Conservation (phyloP, 1,140 invertebrate genomes). For the Ylistrum balloti region DNA sequence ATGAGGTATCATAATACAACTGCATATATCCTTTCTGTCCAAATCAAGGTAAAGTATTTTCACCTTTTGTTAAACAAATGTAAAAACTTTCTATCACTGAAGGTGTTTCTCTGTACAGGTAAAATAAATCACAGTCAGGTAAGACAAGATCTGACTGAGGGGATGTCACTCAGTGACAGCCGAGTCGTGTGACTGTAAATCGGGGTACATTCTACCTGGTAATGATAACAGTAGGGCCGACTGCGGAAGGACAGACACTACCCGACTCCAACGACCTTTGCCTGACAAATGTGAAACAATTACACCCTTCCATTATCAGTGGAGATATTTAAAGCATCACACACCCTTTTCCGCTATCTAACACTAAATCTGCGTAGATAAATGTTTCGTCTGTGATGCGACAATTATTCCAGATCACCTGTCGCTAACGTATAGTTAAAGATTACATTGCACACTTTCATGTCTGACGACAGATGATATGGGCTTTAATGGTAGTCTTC, state of each 20-base stretch:
- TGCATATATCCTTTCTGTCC: too few species aligned
- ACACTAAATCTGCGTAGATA: constrained; percentile 30
- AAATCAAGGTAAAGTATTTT: too few species aligned
- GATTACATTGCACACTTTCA: constrained; percentile 33
- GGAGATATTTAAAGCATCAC: neutral
- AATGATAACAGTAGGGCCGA: constrained; percentile 11
- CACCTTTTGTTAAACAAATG: too few species aligned
- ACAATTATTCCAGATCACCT: constrained; percentile 33
- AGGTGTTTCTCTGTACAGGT: neutral
- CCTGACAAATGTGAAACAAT: constrained; percentile 34
- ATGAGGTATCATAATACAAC: too few species aligned
- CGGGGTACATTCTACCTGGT: neutral
- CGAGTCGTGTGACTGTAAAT: constrained; percentile 33
- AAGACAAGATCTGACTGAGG: neutral
- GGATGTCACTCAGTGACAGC: neutral
- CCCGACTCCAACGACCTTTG: constrained; percentile 1
- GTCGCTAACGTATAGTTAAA: neutral
- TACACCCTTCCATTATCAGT: constrained; percentile 33
- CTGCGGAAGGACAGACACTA: neutral
- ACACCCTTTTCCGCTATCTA: constrained; percentile 37
- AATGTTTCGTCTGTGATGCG: constrained; percentile 24
- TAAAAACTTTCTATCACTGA: neutral
- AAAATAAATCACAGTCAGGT: neutral
- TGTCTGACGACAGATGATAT: constrained; percentile 20
- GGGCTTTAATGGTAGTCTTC: neutral